Percentiles rank a stretch among this genome's conserved stretches.
Evolutionary conservation across 2,888 invertebrate species (phyloP).

Genomic region (Onchidella celtica): DNA sequence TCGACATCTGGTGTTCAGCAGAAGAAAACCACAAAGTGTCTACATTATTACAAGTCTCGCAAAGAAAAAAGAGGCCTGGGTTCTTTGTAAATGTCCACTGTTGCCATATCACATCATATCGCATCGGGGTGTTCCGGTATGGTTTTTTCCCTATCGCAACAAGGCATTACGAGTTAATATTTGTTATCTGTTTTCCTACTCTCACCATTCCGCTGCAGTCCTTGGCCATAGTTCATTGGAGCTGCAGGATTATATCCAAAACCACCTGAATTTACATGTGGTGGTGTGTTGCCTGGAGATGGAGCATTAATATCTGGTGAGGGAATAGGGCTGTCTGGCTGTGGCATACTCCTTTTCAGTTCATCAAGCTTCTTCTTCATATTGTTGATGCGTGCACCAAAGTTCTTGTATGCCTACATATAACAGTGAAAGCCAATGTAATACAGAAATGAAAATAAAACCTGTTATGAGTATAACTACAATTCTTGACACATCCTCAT

Average conservation of each 20-base stretch:
- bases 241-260: conserved; percentile 38
- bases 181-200: too few relatives aligned
- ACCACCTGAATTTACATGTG: conserved; percentile 34
- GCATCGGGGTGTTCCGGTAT: too few relatives aligned
- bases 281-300: conserved; percentile 86
- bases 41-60: too few relatives aligned
- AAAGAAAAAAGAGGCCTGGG: too few relatives aligned
- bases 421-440: neutral
- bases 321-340: conserved; percentile 83
- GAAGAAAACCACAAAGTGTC: too few relatives aligned
- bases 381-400: conserved; percentile 91
- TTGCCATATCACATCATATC: too few relatives aligned
- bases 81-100: too few relatives aligned
- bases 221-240: conserved; percentile 34
- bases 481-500: neutral
- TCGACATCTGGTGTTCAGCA: too few relatives aligned
- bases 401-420: conserved; percentile 94
- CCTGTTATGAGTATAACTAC: neutral
- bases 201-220: conserved; percentile 34
- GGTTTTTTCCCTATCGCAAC: too few relatives aligned
- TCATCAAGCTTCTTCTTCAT: conserved; percentile 93
- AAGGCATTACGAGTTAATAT: too few relatives aligned
- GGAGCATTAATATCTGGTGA: conserved; percentile 86
- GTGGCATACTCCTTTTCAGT: conserved; percentile 86
- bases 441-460: too few relatives aligned